phyloP scores from a whole-genome alignment of 2,888 invertebrate species.

The Myopa testacea region DNA sequence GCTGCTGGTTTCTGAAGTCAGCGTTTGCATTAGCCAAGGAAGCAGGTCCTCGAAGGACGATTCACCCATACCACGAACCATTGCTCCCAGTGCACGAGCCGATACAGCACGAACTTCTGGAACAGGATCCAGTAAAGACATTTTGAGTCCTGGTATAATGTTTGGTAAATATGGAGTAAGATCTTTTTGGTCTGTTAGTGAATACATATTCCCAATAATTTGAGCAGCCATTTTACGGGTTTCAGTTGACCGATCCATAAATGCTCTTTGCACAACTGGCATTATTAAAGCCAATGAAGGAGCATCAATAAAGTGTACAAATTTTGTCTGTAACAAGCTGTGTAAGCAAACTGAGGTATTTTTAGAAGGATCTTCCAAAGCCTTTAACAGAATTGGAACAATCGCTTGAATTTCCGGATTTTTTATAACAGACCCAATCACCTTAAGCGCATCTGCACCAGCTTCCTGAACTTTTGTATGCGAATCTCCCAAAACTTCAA shows the following conservation, averaged over 20 bases:
- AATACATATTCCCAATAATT: constrained; percentile 99
- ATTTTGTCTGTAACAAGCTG: constrained; percentile 92
- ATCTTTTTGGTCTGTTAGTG: constrained; percentile 98
- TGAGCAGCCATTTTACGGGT: constrained; percentile 99
- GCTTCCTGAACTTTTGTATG: constrained; percentile 97
- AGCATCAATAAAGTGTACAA: constrained; percentile 99
- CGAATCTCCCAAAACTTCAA: constrained; percentile 96
- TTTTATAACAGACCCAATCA: constrained; percentile 97
- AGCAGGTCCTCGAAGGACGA: constrained; percentile 94
- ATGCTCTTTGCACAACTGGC: constrained; percentile 98
- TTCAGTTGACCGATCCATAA: constrained; percentile 97
- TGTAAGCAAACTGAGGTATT: constrained; percentile 95
- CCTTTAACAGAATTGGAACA: constrained; percentile 87
- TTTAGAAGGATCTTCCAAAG: constrained; percentile 95
- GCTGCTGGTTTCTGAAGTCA: constrained; percentile 93
- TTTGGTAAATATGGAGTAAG: constrained; percentile 94
- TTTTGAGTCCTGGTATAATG: constrained; percentile 96
- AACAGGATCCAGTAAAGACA: constrained; percentile 95
- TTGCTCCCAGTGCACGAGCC: constrained; percentile 94
- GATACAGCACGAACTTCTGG: constrained; percentile 98
- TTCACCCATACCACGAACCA: constrained; percentile 98
- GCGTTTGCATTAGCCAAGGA: constrained; percentile 98
- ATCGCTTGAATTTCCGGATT: constrained; percentile 98
- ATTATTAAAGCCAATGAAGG: constrained; percentile 98
- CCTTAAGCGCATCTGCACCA: constrained; percentile 94